A percentile compares a stretch with the other conserved stretches of the same genome.
Conservation (phyloP, 2,888 invertebrate species). For the Tinea pellionella region DNA sequence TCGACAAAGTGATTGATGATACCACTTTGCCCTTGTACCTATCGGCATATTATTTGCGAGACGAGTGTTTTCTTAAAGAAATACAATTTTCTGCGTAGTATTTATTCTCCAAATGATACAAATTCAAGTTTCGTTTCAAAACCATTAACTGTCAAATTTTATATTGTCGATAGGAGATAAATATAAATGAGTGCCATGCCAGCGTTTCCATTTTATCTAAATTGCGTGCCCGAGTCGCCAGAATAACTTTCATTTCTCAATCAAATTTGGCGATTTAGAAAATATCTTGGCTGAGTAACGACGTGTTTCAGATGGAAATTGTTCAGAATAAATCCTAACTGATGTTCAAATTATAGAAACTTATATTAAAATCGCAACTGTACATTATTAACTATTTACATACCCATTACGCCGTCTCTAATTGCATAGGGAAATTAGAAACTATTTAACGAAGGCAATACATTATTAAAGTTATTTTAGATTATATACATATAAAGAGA, state of each 20-base stretch:
- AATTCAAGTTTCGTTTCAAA: neutral
- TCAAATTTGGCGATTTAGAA: slow-evolving; percentile 3
- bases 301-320: neutral
- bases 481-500: too few relatives aligned
- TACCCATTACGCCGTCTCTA: too few relatives aligned
- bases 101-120: neutral
- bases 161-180: slow-evolving; percentile 8
- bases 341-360: neutral
- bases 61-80: neutral
- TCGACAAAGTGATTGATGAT: slow-evolving; percentile 17
- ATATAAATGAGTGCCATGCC: slow-evolving; percentile 2
- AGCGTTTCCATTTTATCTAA: slow-evolving; percentile 7
- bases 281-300: neutral
- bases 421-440: too few relatives aligned
- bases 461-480: too few relatives aligned
- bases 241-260: slow-evolving; percentile 5
- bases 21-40: slow-evolving; percentile 16
- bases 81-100: neutral
- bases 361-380: neutral
- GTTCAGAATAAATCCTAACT: neutral
- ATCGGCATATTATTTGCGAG: slow-evolving; percentile 3
- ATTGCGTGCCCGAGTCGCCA: neutral
- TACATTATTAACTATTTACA: too few relatives aligned
- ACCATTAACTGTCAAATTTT: slow-evolving; percentile 5
- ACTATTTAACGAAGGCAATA: too few relatives aligned